phyloP scores from a whole-genome alignment of 2,113 vertebrate genomes.

The Tetrao urogallus region DNA sequence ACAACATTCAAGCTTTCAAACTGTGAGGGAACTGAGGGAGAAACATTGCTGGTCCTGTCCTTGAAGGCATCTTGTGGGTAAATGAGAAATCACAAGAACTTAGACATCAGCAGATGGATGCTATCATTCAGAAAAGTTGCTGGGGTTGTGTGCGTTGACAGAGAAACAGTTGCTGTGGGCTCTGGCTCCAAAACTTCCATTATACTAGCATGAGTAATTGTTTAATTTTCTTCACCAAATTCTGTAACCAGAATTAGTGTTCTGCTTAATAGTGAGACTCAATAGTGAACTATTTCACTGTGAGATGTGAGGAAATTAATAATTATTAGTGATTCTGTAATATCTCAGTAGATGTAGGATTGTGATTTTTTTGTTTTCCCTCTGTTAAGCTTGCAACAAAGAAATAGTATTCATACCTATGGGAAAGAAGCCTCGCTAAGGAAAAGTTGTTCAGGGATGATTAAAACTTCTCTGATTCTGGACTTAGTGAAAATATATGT shows the following conservation, averaged over 20 bases:
- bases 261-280: not conserved
- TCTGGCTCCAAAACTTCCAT: not conserved
- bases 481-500: not conserved
- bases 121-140: not conserved
- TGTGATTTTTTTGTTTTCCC: not conserved
- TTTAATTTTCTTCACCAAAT: not conserved
- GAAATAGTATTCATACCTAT: not conserved
- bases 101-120: not conserved
- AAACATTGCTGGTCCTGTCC: not conserved
- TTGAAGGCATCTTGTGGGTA: not conserved
- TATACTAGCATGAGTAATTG: not conserved
- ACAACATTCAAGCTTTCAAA: not conserved
- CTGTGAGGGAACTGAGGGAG: not conserved
- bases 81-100: not conserved
- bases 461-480: not conserved
- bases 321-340: not conserved
- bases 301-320: not conserved
- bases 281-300: not conserved
- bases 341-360: not conserved
- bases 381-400: not conserved
- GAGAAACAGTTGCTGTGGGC: not conserved
- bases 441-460: not conserved
- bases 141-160: not conserved
- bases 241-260: not conserved
- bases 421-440: not conserved